Evolutionary conservation across 2,797 vertebrate genomes (phyloP).

Genomic region (Corythornis leucogaster): DNA sequence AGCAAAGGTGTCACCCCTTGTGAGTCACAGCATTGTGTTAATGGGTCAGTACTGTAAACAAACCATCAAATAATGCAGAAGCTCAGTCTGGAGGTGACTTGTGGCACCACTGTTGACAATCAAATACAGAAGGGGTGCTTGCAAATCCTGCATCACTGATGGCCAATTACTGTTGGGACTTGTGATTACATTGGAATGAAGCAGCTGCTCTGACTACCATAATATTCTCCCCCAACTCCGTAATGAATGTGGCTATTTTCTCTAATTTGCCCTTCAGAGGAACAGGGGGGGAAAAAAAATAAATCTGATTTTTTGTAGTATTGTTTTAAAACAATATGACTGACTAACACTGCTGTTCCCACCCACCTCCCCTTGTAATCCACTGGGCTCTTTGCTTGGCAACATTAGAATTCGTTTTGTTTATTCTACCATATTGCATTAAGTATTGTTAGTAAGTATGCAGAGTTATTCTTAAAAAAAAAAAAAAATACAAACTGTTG

Average conservation of each 20-base stretch:
- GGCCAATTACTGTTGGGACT: neutral
- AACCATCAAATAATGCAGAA: neutral
- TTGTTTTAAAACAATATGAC: conserved; percentile 43
- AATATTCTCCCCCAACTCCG: neutral
- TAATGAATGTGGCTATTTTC: neutral
- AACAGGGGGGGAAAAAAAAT: neutral
- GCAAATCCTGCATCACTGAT: neutral
- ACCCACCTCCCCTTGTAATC: conserved; percentile 1
- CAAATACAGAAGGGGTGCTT: neutral
- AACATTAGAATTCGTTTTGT: neutral
- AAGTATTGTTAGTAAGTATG: neutral
- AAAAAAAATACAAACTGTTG: neutral
- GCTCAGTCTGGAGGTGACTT: neutral
- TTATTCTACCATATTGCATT: neutral
- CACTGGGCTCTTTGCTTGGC: neutral
- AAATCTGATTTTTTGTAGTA: neutral
- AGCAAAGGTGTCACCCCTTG: neutral
- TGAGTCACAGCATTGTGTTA: neutral
- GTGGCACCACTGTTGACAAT: neutral
- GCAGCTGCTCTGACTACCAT: neutral
- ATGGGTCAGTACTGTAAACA: fast-evolving
- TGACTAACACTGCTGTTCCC: conserved; percentile 3
- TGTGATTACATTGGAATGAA: neutral
- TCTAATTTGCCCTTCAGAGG: neutral
- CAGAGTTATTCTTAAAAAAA: neutral